Base-by-base conservation (phyloP, 2,797 vertebrate genomes). In the Fistularia tabacaria region DNA sequence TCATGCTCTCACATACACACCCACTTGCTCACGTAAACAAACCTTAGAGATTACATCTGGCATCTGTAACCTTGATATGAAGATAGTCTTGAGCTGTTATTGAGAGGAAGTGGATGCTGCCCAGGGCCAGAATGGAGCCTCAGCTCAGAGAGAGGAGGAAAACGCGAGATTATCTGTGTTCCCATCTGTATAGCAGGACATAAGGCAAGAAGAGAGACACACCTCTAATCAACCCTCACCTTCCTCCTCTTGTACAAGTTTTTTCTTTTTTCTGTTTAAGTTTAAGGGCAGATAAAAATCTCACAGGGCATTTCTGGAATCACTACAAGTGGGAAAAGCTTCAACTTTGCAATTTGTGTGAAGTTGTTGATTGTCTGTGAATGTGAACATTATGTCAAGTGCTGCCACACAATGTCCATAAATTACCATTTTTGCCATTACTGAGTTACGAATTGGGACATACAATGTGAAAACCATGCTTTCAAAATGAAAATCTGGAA, bases 191-290 rank as follows among this genome's bases (percentile, higher is more conserved):
- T 57, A 80, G 56, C 69, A 71, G 68, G 71, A 67, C 71, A 74
- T 63, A 72, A 69, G 69, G 67, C 57, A 54, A 70, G 74, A 77
- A 46, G 40, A 63, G 61, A 62, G 71, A 59, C 69, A 69, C 74
- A 79, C 76, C 69, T 82, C 80, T 82, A 72, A 76, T 77, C 85
- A 79, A 79, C 77, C 82, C 83, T 84, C 74, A 82, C 79, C 79
- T 85, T 86, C 81, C 77, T 74, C 49, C 51, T 10, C 64, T 75
- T 79, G 77, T 79, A 71, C 69, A 6, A 7, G 46, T 15, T 25
- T 12, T 8, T n/a, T n/a, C n/a, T n/a, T 7, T 39, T 68, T 38
- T 51, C 52, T 54, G 49, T 52, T 25, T 54, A 5, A 54, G 48
- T 68, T n/a, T 42, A 49, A 62, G 47, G 39, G 56, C 45, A 57